Percentiles rank a stretch among this genome's conserved stretches.
phyloP scores from a whole-genome alignment of 2,113 vertebrate genomes.

The Tautogolabrus adspersus region DNA sequence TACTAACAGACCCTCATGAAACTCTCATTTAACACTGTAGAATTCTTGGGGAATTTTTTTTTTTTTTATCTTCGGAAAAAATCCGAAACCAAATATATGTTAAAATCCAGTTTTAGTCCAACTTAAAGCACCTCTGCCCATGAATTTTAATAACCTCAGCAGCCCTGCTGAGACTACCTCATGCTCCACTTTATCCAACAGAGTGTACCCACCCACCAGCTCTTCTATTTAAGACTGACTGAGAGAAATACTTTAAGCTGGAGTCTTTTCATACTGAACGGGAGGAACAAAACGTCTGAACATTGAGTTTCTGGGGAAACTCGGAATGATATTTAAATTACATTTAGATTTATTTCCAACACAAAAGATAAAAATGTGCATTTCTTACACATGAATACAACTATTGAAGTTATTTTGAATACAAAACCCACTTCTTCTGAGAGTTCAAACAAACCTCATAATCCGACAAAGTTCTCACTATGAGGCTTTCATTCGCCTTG shows the following conservation, averaged over 20 bases:
- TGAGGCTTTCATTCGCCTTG: neutral
- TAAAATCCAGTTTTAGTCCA: neutral
- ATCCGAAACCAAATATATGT: neutral
- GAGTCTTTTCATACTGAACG: neutral
- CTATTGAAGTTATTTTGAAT: neutral
- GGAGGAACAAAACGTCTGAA: neutral
- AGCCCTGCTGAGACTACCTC: slow-evolving; percentile 10
- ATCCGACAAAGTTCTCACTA: neutral
- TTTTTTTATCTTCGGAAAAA: no score
- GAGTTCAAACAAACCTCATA: neutral
- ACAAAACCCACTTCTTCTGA: neutral
- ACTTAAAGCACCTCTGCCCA: slow-evolving; percentile 10
- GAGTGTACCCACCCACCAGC: neutral
- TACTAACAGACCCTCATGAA: neutral
- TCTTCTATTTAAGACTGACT: neutral
- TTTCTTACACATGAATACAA: neutral
- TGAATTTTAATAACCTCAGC: slow-evolving; percentile 12
- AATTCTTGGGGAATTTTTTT: neutral
- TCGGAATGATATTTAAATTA: neutral
- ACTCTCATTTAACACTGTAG: slow-evolving; percentile 1
- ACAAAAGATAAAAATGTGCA: neutral
- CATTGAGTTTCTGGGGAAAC: neutral
- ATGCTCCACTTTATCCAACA: neutral
- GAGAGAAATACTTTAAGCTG: neutral
- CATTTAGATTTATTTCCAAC: neutral